Evolutionary conservation across 1,140 invertebrate species (phyloP), one percentile per base, ranked within the genome.

Genomic region (Coelopa frigida): DNA sequence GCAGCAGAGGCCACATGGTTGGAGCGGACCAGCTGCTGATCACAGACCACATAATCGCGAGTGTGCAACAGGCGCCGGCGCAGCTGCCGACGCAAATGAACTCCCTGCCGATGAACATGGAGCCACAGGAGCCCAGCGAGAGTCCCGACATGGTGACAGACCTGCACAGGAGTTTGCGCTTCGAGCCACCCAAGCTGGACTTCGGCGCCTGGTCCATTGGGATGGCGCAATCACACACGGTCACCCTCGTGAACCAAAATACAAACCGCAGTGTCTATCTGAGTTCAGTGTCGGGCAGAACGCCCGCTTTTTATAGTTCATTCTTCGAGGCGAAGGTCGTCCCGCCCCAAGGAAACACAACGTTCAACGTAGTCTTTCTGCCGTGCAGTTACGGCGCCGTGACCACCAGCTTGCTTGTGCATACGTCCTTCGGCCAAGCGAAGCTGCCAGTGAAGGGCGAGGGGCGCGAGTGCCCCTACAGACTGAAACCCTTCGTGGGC

Each of bases 331-430:
- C 89, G 61, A 90, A 89, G 77, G 87, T 91, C 70, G 83, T 98
- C 67, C 82, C 86, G 59, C 89, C 92, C 36, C 78, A 85, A 46
- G 85, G 86, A 37, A 96, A 96, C 70, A 96, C 93, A 52, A 87
- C 89, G 48, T 97, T 98, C 75, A 92, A 86, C 75, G 88, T 97
- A 56, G 89, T 96, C 45, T 96, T 94, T 74, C 78, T 97, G 56
- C 92, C 92, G 15, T 75, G 93, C 60, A 83, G 89, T 72, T 83
- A 93, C 72, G 92, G 91, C 50, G 81, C 81, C 59, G 82, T 93
- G 51, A 81, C 91, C 70, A 89, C 89, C 70, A 83, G 83, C 70
- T 79, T 98, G 61, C 89, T 85, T 71, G 88, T 98, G 62, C 91
- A 95, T 71, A 95, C 93, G 12, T 92, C 91, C 38, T 83, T 89